A percentile compares a stretch with the other conserved stretches of the same genome.
phyloP scores from a whole-genome alignment of 1,140 invertebrate genomes.

The Aphis craccivora region DNA sequence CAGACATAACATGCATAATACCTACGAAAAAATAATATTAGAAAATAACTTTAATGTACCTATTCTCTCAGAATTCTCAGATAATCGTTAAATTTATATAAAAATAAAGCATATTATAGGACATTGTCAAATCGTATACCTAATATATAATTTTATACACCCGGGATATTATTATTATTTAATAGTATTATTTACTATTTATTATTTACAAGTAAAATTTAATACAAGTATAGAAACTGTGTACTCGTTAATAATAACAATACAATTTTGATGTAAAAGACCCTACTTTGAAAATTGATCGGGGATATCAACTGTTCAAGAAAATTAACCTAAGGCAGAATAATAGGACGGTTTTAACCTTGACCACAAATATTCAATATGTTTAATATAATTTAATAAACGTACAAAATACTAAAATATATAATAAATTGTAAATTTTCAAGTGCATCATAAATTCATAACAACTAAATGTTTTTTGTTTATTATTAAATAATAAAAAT shows the following conservation, averaged over 20 bases:
- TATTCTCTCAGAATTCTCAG: background rate
- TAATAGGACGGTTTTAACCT: background rate
- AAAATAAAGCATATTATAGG: background rate
- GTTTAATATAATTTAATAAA: background rate
- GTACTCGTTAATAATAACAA: background rate
- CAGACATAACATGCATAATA: background rate
- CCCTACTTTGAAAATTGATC: background rate
- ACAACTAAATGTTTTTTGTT: background rate
- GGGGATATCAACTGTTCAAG: background rate
- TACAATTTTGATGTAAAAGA: background rate
- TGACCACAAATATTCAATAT: background rate
- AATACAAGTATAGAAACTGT: background rate
- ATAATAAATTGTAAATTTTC: background rate
- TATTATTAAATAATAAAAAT: background rate
- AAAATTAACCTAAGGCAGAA: background rate
- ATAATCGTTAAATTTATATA: background rate
- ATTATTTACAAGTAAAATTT: too few relatives aligned
- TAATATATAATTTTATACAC: background rate
- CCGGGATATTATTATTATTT: background rate
- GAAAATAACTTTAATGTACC: background rate
- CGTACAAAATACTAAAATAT: background rate
- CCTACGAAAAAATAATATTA: background rate
- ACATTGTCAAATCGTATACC: background rate
- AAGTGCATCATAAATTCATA: background rate
- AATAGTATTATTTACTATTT: too few relatives aligned